Conservation (phyloP, 2,888 invertebrate genomes). For the Drosophila formosana region DNA sequence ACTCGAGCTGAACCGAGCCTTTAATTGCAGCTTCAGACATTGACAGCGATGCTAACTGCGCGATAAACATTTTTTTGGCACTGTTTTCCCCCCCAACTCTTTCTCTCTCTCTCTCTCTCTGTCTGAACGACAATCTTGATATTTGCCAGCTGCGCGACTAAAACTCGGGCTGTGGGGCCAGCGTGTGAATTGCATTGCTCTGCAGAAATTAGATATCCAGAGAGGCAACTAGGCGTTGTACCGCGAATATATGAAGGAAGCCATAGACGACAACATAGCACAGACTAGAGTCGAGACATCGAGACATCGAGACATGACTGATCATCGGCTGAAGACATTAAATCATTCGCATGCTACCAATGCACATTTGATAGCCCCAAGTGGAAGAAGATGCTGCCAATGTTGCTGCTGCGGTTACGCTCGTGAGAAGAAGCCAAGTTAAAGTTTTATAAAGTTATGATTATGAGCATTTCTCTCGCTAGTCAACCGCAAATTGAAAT, state of each 20-base stretch:
- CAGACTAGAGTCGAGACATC: conserved; percentile 20
- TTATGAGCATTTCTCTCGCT: conserved; percentile 56
- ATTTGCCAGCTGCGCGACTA: conserved; percentile 34
- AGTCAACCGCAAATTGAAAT: conserved; percentile 55
- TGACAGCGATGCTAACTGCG: conserved; percentile 48
- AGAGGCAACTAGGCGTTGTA: conserved; percentile 56
- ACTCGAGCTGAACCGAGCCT: conserved; percentile 34
- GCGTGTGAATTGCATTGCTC: conserved; percentile 67
- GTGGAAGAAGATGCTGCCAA: conserved; percentile 23
- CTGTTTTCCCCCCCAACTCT: conserved; percentile 9
- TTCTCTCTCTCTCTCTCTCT: conserved; percentile 6
- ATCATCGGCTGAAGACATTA: conserved; percentile 72
- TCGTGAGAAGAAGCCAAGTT: conserved; percentile 61
- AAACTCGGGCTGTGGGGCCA: conserved; percentile 17
- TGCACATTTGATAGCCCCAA: conserved; percentile 52
- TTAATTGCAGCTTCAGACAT: conserved; percentile 57
- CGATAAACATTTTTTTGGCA: conserved; percentile 52
- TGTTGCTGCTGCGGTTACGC: conserved; percentile 69
- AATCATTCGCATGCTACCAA: conserved; percentile 58
- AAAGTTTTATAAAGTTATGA: conserved; percentile 62
- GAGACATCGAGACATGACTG: conserved; percentile 48
- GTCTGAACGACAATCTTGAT: conserved; percentile 45
- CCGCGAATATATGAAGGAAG: conserved; percentile 40
- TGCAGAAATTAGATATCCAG: conserved; percentile 68
- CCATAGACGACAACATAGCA: conserved; percentile 43